Evolutionary conservation across 1,140 invertebrate species (phyloP).

Genomic region (Solenopsis fugax): DNA sequence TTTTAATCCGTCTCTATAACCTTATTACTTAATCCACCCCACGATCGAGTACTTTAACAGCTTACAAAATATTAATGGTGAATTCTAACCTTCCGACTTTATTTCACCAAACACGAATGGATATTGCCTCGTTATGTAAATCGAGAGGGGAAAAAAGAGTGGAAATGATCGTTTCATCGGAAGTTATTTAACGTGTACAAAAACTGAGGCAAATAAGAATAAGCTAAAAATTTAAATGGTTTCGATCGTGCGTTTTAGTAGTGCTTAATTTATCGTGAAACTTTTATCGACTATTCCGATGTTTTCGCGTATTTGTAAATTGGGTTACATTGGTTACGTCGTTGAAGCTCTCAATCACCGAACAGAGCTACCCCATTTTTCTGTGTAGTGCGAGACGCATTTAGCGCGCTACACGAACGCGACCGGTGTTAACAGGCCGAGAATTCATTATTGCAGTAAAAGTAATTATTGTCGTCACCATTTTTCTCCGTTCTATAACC

Average conservation of each 20-base stretch:
- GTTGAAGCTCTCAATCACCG: conserved; percentile 8
- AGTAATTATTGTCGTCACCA: conserved; percentile 4
- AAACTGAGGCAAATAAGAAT: background rate
- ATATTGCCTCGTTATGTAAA: background rate
- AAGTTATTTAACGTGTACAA: background rate
- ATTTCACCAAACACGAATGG: background rate
- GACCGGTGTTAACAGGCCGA: background rate
- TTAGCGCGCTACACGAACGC: background rate
- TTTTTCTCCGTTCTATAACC: background rate
- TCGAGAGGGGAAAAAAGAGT: background rate
- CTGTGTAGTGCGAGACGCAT: background rate
- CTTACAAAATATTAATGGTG: background rate
- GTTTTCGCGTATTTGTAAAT: conserved; percentile 39
- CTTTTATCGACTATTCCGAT: conserved; percentile 11
- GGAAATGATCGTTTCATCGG: background rate
- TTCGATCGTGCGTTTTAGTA: background rate
- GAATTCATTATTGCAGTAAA: conserved; percentile 28
- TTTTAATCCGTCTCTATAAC: background rate
- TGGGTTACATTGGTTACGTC: conserved; percentile 8
- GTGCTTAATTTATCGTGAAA: conserved; percentile 32
- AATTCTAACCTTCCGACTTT: background rate
- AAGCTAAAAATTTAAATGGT: conserved; percentile 8
- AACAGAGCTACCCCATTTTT: conserved; percentile 17
- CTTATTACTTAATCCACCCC: background rate
- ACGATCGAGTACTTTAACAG: background rate